Base-by-base conservation (phyloP, 2,888 invertebrate genomes). In the Ctena decussata region DNA sequence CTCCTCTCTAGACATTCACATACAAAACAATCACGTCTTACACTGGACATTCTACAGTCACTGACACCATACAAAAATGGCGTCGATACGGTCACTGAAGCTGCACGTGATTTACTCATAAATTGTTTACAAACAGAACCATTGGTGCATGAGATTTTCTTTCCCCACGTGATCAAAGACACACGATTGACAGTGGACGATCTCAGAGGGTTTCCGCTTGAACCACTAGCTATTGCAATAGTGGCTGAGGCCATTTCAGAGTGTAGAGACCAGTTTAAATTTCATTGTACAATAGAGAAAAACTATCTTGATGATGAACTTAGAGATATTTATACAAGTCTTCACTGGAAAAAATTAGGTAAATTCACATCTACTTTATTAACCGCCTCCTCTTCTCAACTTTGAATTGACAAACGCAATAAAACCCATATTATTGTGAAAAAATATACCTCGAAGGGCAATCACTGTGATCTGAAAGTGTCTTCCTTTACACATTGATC, bases 341-440 rank as follows among this genome's bases (percentile, higher is more conserved):
- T 95, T 6, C 92, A 93, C 39, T 95, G 95, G 95, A 95, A 95
- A 80, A 95, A 95, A 86, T 75, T 95, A 77, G 95, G 95, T 95
- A 80, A 84, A 92, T 46, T 46, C n/a, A n/a, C n/a, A n/a, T n/a
- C n/a, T n/a, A n/a, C n/a, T n/a, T n/a, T n/a, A n/a, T n/a, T n/a
- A n/a, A n/a, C n/a, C n/a, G n/a, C n/a, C n/a, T n/a, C n/a, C n/a
- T n/a, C n/a, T n/a, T n/a, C n/a, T n/a, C n/a, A n/a, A n/a, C n/a
- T n/a, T n/a, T n/a, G n/a, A n/a, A n/a, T n/a, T n/a, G n/a, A n/a
- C n/a, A n/a, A n/a, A n/a, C n/a, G n/a, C n/a, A n/a, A n/a, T n/a
- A n/a, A n/a, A n/a, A n/a, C n/a, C n/a, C n/a, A n/a, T n/a, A n/a
- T n/a, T n/a, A n/a, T n/a, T n/a, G n/a, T n/a, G n/a, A n/a, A n/a